A percentile compares a stretch with the other conserved stretches of the same genome.
Evolutionary conservation across 2,797 vertebrate species (phyloP).

Genomic region (Fistularia commersonii): DNA sequence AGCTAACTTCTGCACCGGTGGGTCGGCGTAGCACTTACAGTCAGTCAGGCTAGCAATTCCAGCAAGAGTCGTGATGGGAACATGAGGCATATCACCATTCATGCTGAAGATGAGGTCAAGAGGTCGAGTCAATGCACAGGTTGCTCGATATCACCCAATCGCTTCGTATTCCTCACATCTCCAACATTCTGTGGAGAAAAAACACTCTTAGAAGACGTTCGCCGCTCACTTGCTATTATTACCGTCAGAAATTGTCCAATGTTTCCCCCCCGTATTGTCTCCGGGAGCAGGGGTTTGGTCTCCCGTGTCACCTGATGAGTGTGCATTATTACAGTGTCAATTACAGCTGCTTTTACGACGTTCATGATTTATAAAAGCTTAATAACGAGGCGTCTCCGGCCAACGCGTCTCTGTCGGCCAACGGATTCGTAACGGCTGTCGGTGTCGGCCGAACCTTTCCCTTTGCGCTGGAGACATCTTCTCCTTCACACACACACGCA

Average conservation of each 20-base stretch:
- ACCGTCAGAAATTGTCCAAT: neutral
- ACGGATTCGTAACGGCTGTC: neutral
- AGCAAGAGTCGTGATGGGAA: slow-evolving; percentile 99
- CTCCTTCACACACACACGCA: no score
- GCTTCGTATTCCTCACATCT: slow-evolving; percentile 93
- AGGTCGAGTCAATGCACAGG: slow-evolving; percentile 81
- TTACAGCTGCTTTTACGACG: slow-evolving; percentile 4
- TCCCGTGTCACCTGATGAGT: slow-evolving; percentile 18
- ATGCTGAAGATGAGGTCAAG: slow-evolving; percentile 97
- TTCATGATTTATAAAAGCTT: slow-evolving; percentile 13
- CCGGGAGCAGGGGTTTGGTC: slow-evolving; percentile 9
- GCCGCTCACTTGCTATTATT: neutral
- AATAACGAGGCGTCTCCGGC: slow-evolving; percentile 14
- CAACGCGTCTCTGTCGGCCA: slow-evolving; percentile 18
- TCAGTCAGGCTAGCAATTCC: slow-evolving; percentile 99
- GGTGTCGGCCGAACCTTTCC: neutral
- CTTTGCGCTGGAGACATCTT: neutral
- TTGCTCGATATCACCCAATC: slow-evolving; percentile 75
- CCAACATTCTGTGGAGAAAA: slow-evolving; percentile 69
- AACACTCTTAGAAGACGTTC: slow-evolving; percentile 3
- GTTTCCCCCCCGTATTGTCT: neutral
- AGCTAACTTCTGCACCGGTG: slow-evolving; percentile 4
- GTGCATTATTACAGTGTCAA: slow-evolving; percentile 28
- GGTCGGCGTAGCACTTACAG: slow-evolving; percentile 82
- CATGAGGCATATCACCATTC: slow-evolving; percentile 99